Evolutionary conservation across 2,113 vertebrate genomes (phyloP), one percentile per base, ranked within the genome.

Genomic region (Urocolius indicus): DNA sequence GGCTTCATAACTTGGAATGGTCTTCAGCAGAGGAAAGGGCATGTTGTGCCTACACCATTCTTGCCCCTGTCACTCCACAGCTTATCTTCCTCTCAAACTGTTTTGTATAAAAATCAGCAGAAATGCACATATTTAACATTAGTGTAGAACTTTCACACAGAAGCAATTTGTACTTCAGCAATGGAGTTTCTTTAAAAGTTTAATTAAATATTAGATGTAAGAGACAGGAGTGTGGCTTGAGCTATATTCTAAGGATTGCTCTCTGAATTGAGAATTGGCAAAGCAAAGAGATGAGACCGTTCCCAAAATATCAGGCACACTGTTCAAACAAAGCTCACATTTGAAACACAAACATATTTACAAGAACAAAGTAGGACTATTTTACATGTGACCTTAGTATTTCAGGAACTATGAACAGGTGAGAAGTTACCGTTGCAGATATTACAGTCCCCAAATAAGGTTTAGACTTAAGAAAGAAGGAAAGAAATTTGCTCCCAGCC

Each of bases 181-280:
- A 9, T 24, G 11, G 49, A 51, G 55, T 91, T 94, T 87, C 10
- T 71, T 57, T 49, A 80, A 73, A 90, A 78, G 73, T 97, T 94
- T 96, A 94, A 94, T 95, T 95, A 92, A 94, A 86, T 92, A 81
- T 84, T 81, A 90, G 88, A 92, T 93, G 90, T 83, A 84, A 69
- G 49, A 88, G 54, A 67, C 52, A 90, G n/a, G 75, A 94, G 75
- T 82, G 49, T 19, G 75, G 46, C 49, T 54, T 65, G 54, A 84
- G 61, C 17, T 30, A 8, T 2, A 63, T 6, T 20, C 11, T 0
- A 32, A 61, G 46, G 91, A 18, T 23, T 48, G 22, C 0, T 21
- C 11, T 86, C 27, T 15, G 11, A n/a, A 3, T 55, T 68, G 9
- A 32, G 54, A 67, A 74, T 24, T 0, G 32, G 46, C 38, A 55